A percentile compares a stretch with the other conserved stretches of the same genome.
phyloP scores from a whole-genome alignment of 2,113 vertebrate genomes.

The human (Homo sapiens) region DNA sequence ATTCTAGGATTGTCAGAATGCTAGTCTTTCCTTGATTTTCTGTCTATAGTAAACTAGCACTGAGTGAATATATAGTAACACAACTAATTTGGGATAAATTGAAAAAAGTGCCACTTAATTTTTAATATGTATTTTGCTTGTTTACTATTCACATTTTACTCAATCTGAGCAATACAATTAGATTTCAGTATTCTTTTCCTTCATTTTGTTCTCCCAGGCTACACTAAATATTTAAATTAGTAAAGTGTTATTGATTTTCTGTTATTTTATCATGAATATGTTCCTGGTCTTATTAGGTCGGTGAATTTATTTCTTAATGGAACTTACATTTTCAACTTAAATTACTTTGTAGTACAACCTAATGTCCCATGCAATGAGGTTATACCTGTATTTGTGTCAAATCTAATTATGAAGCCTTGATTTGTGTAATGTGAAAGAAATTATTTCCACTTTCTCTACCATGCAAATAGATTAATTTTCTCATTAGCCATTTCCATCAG shows the following conservation, averaged over 20 bases:
- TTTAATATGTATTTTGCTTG: neutral
- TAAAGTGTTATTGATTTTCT: slow-evolving; percentile 40
- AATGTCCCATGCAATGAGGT: slow-evolving; percentile 63
- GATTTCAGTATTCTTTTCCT: neutral
- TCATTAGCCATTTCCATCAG: slow-evolving; percentile 46
- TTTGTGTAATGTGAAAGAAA: slow-evolving; percentile 55
- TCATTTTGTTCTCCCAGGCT: neutral
- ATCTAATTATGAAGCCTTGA: slow-evolving; percentile 75
- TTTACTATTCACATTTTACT: slow-evolving; percentile 34
- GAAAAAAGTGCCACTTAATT: neutral
- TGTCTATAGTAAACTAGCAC: neutral
- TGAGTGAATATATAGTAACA: neutral
- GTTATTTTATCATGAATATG: slow-evolving; percentile 29
- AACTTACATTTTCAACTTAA: slow-evolving; percentile 62
- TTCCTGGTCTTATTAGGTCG: neutral
- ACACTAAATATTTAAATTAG: slow-evolving; percentile 52
- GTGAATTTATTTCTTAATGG: slow-evolving; percentile 45
- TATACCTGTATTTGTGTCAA: slow-evolving; percentile 75
- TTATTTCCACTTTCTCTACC: slow-evolving; percentile 66
- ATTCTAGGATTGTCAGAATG: neutral
- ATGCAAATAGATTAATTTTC: slow-evolving; percentile 56
- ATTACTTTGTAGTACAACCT: slow-evolving; percentile 66
- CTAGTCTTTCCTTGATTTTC: neutral
- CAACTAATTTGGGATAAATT: neutral
- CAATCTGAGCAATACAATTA: neutral